These are phyloP conservation scores for Erpobdella octoculata DNA, from an alignment of 2,888 invertebrate species.

Conservation along the genomic window DNA sequence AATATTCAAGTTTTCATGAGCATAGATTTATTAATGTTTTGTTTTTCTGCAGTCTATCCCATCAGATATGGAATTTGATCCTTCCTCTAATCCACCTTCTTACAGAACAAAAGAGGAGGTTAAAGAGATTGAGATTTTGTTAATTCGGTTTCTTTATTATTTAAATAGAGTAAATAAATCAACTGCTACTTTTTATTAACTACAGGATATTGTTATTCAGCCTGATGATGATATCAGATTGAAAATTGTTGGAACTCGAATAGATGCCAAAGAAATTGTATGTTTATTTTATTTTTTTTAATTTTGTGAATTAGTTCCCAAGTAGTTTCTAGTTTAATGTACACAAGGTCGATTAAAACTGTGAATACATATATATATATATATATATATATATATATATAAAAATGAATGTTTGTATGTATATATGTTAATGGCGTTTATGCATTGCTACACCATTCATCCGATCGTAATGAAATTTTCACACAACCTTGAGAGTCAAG, in stretches of 20 bases:
- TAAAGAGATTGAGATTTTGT: constrained; percentile 33
- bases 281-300: neutral
- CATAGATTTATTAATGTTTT: neutral
- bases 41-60: constrained; percentile 73
- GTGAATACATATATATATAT: no score
- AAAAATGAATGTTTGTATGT: no score
- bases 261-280: constrained; percentile 97
- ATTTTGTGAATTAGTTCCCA: neutral
- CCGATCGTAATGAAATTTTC: no score
- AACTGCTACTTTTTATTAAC: no score
- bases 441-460: no score
- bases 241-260: constrained; percentile 95
- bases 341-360: no score
- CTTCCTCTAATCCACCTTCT: constrained; percentile 91
- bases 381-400: no score
- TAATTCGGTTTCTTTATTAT: no score
- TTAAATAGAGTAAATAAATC: no score
- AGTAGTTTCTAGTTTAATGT: no score
- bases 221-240: constrained; percentile 93
- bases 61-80: constrained; percentile 98
- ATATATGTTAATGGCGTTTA: no score
- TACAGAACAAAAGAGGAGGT: constrained; percentile 94
- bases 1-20: neutral
- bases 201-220: constrained; percentile 80
- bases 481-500: no score